A percentile compares a stretch with the other conserved stretches of the same genome.
Evolutionary conservation across 2,888 invertebrate species (phyloP).

Genomic region (Tetranychus piercei): DNA sequence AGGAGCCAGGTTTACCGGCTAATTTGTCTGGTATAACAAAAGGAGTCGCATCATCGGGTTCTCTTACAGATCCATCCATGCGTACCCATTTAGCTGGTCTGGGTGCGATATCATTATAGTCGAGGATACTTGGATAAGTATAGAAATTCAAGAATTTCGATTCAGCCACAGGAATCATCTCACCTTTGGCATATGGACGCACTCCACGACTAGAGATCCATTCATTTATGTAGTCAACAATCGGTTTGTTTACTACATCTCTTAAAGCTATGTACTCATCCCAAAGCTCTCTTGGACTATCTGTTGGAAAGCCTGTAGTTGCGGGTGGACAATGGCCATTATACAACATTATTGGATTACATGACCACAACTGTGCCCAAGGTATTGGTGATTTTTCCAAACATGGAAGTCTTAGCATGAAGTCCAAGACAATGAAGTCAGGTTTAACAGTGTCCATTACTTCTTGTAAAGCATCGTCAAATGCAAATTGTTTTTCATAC

Average conservation of each 20-base stretch:
- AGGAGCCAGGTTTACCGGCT: neutral
- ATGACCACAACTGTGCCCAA: neutral
- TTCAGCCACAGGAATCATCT: neutral
- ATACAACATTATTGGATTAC: neutral
- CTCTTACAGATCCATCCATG: neutral
- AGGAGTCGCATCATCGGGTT: neutral
- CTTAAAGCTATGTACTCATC: neutral
- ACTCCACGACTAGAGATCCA: neutral
- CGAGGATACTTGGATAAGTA: constrained; percentile 1
- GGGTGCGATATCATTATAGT: constrained; percentile 5
- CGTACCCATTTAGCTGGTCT: neutral
- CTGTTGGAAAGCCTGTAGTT: constrained; percentile 6
- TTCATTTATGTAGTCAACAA: neutral
- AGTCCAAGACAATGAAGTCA: neutral
- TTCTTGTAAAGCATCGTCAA: neutral
- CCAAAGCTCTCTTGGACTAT: neutral
- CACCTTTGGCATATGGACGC: neutral
- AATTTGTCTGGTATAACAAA: constrained; percentile 4
- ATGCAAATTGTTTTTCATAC: neutral
- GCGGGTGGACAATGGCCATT: neutral
- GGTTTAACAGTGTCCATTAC: neutral
- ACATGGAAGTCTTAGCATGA: constrained; percentile 8
- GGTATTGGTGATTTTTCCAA: neutral
- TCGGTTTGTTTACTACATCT: neutral
- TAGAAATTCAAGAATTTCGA: neutral